Evolutionary conservation across 1,140 invertebrate genomes (phyloP).

Genomic region (Drosophila tsacasi): DNA sequence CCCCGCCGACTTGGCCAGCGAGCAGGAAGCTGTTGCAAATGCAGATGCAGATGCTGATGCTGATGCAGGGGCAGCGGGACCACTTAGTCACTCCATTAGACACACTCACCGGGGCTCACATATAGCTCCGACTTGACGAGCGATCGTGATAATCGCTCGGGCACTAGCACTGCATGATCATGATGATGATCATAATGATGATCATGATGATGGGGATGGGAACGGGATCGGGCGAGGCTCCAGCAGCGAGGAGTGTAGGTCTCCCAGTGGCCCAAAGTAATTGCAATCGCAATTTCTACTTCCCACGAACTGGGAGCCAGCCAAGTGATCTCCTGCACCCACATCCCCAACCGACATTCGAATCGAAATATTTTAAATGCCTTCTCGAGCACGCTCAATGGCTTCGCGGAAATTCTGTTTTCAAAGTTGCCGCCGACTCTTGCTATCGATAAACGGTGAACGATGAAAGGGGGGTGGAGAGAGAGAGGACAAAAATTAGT

Average conservation of each 20-base stretch:
- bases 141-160: conserved; percentile 36
- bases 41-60: conserved; percentile 9
- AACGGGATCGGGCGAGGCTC: neutral
- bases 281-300: conserved; percentile 18
- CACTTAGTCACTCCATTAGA: conserved; percentile 60
- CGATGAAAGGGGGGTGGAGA: neutral
- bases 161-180: neutral
- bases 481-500: neutral
- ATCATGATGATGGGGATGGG: neutral
- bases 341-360: conserved; percentile 2
- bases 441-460: conserved; percentile 10
- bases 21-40: conserved; percentile 37
- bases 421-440: conserved; percentile 17
- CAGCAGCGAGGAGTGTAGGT: neutral
- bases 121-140: conserved; percentile 16
- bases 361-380: conserved; percentile 26
- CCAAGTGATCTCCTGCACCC: conserved; percentile 12
- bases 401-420: conserved; percentile 25
- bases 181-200: conserved; percentile 5
- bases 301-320: conserved; percentile 21
- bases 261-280: conserved; percentile 25
- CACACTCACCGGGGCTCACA: conserved; percentile 21
- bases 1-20: conserved; percentile 1
- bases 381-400: conserved; percentile 13
- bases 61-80: conserved; percentile 29